A percentile compares a stretch with the other conserved stretches of the same genome.
phyloP scores from a whole-genome alignment of 92 coral and sea anemone species.

The Umimayanthus chanpuru region DNA sequence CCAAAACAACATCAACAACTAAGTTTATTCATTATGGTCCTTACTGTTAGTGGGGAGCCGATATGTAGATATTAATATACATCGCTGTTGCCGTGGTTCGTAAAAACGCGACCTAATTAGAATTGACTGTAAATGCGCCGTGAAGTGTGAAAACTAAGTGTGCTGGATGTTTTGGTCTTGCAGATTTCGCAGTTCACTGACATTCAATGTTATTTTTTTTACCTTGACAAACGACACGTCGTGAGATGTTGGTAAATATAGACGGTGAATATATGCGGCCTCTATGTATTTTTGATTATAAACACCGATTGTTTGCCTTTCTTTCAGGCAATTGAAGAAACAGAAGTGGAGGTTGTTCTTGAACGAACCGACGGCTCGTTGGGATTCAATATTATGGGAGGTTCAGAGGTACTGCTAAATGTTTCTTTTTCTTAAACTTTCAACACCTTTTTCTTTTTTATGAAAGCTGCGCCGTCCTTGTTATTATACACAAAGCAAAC shows the following conservation, averaged over 20 bases:
- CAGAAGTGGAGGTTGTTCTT: conserved; percentile 82
- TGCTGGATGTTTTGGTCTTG: conserved; percentile 44
- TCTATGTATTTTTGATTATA: conserved; percentile 72
- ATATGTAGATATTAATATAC: background rate
- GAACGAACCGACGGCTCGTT: conserved; percentile 83
- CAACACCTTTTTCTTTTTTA: background rate
- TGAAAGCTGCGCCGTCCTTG: conserved; percentile 22
- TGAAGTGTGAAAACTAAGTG: conserved; percentile 63
- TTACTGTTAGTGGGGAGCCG: conserved; percentile 34
- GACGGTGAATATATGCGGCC: conserved; percentile 60
- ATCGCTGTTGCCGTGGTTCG: conserved; percentile 19
- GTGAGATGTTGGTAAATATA: conserved; percentile 84
- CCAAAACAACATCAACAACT: conserved; percentile 51
- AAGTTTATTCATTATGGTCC: conserved; percentile 33
- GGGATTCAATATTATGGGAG: conserved; percentile 96
- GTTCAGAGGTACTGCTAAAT: conserved; percentile 69
- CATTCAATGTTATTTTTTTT: conserved; percentile 77
- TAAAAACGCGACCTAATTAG: conserved; percentile 31
- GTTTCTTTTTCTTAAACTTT: background rate
- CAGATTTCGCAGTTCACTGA: conserved; percentile 43
- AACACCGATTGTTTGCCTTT: conserved; percentile 64
- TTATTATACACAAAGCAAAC: conserved; percentile 7
- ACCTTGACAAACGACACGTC: conserved; percentile 75
- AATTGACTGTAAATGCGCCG: conserved; percentile 51
- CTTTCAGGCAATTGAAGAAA: conserved; percentile 86